Base-by-base conservation (phyloP, 2,797 vertebrate genomes). In the Lerista edwardsae region DNA sequence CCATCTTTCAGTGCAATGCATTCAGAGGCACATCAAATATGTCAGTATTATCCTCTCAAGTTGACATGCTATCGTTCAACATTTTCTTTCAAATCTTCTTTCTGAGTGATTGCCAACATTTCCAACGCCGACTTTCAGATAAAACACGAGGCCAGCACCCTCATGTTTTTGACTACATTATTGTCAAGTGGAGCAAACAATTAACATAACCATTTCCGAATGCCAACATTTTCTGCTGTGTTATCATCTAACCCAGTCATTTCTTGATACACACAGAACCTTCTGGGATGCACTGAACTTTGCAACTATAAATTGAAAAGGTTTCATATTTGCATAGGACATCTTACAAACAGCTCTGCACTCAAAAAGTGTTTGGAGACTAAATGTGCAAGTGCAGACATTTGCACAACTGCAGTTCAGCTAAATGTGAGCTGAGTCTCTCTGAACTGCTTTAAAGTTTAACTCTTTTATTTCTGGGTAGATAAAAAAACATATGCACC, bases 271-370 rank as follows among this genome's bases (percentile, higher is more conserved):
- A 87, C 80, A 89, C 73, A 90, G 89, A 87, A 8, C 73, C 85
- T 88, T 87, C 75, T 86, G 93, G 87, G 85, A 88, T 85, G 80
- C 25, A 75, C 39, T 93, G 90, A 93, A 92, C 89, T 95, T 96
- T 90, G 41, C 67, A 91, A 5, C 71, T 89, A 85, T 84, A 89
- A 91, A 92, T 75, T 88, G 77, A 80, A 93, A 95, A 92, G 31
- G 25, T 73, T 94, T 94, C 79, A 77, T 23, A 83, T 94, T 94
- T 92, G 83, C 47, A 80, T 57, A 90, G 75, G 55, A 76, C 65
- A 87, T 80, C 87, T 93, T 90, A 81, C 15, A 83, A 92, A 89
- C 55, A 90, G 86, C 84, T 81, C 88, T 91, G 80, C 34, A 59
- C 87, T 86, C 27, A 75, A 89, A 65, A 93, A 87, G 23, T 73